Evolutionary conservation across 2,888 invertebrate species (phyloP).

Genomic region (Drosophila mimica): DNA sequence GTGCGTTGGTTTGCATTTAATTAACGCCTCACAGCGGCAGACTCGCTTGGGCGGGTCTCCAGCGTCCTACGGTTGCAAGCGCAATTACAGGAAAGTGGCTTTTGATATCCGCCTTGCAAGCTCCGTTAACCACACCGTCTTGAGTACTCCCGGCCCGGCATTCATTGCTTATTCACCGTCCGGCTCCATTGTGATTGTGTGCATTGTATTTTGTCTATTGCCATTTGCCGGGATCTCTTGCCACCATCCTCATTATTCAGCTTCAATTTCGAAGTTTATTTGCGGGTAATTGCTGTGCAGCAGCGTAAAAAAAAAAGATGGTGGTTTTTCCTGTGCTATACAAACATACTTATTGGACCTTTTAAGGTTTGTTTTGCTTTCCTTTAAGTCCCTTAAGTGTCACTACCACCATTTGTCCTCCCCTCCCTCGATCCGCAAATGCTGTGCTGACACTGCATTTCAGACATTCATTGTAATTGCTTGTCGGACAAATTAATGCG

Average conservation of each 20-base stretch:
- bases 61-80: constrained; percentile 39
- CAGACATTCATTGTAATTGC: constrained; percentile 62
- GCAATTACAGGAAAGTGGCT: constrained; percentile 68
- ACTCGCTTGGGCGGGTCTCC: constrained; percentile 22
- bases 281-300: constrained; percentile 56
- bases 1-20: constrained; percentile 64
- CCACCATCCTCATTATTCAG: constrained; percentile 28
- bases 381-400: constrained; percentile 34
- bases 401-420: neutral
- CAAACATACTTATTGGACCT: constrained; percentile 10
- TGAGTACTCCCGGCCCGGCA: constrained; percentile 13
- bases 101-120: constrained; percentile 64
- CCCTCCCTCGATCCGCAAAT: too few relatives aligned
- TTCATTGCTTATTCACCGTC: constrained; percentile 57
- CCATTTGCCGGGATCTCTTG: constrained; percentile 22
- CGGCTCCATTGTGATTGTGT: constrained; percentile 47
- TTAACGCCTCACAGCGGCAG: constrained; percentile 57
- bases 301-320: constrained; percentile 29
- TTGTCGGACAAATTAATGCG: constrained; percentile 74
- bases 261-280: constrained; percentile 53
- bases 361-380: constrained; percentile 30
- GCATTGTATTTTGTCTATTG: constrained; percentile 61
- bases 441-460: constrained; percentile 26
- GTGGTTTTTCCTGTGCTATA: constrained; percentile 1
- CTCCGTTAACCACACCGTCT: constrained; percentile 63